Conservation (phyloP, 1,140 invertebrate species). For the Nephila pilipes region DNA sequence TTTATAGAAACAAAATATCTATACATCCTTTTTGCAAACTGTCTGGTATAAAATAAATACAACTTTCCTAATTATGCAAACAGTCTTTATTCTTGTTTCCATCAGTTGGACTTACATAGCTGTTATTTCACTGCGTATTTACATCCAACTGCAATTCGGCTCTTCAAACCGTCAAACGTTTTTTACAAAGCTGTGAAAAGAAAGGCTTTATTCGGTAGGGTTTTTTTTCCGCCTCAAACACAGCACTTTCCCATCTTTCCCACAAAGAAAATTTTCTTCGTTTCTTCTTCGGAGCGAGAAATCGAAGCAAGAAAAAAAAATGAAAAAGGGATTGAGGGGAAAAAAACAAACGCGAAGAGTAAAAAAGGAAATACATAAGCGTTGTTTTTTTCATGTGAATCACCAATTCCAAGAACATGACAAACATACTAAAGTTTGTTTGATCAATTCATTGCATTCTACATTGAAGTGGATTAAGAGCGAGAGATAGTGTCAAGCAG, state of each 20-base stretch:
- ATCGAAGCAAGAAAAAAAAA: not conserved
- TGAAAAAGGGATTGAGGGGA: too few species aligned
- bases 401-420: not conserved
- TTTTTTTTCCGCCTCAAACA: not conserved
- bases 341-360: too few species aligned
- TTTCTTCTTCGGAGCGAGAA: not conserved
- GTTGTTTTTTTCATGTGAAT: not conserved
- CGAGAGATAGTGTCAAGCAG: not conserved
- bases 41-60: not conserved
- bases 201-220: not conserved
- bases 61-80: constrained; percentile 12
- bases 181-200: not conserved
- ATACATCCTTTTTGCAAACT: not conserved
- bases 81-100: not conserved
- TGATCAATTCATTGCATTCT: constrained; percentile 9
- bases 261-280: not conserved
- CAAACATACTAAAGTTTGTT: constrained; percentile 33
- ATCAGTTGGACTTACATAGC: not conserved
- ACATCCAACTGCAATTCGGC: not conserved
- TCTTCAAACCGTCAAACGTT: not conserved
- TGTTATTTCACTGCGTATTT: not conserved
- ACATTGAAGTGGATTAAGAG: not conserved
- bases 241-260: not conserved
- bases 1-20: not conserved
- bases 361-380: not conserved